These are phyloP conservation scores for Morbakka virulenta DNA, from an alignment of 30 jellyfish, hydroid and myxozoan species.

Conservation along the genomic window DNA sequence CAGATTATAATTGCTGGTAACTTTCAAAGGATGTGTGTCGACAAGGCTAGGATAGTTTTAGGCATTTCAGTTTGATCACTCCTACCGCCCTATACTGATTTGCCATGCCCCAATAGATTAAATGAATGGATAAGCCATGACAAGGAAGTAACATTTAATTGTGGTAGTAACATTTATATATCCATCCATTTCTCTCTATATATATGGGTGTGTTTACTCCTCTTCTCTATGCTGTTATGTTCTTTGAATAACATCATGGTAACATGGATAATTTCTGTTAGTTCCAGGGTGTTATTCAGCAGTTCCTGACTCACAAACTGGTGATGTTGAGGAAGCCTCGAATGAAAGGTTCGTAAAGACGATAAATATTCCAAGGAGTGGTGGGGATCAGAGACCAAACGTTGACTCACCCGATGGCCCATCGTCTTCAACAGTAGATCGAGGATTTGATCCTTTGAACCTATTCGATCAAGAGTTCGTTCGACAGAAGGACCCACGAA, in stretches of 20 bases:
- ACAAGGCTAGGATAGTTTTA: too few relatives aligned
- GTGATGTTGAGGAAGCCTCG: slow-evolving; percentile 63
- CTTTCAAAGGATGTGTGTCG: too few relatives aligned
- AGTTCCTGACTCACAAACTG: slow-evolving; percentile 69
- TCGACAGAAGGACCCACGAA: slow-evolving; percentile 93
- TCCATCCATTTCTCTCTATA: neutral
- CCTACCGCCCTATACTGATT: too few relatives aligned
- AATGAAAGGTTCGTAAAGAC: slow-evolving; percentile 38
- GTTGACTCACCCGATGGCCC: slow-evolving; percentile 98
- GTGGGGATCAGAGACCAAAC: slow-evolving; percentile 12
- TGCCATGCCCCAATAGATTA: too few relatives aligned
- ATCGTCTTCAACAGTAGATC: slow-evolving; percentile 89
- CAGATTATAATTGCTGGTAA: too few relatives aligned
- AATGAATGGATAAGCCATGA: neutral
- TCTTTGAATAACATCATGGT: too few relatives aligned
- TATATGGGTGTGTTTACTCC: slow-evolving; percentile 41
- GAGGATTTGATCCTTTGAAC: slow-evolving; percentile 95
- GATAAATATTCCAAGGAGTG: neutral
- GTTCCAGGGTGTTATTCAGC: slow-evolving; percentile 43
- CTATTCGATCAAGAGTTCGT: slow-evolving; percentile 90
- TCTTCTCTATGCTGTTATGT: too few relatives aligned
- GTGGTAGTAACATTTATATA: neutral
- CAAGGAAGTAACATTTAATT: neutral
- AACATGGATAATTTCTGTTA: too few relatives aligned
- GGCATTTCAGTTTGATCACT: too few relatives aligned